A percentile compares a stretch with the other conserved stretches of the same genome.
Conservation (phyloP, 2,797 vertebrate species). For the Enteromius viviparus region DNA sequence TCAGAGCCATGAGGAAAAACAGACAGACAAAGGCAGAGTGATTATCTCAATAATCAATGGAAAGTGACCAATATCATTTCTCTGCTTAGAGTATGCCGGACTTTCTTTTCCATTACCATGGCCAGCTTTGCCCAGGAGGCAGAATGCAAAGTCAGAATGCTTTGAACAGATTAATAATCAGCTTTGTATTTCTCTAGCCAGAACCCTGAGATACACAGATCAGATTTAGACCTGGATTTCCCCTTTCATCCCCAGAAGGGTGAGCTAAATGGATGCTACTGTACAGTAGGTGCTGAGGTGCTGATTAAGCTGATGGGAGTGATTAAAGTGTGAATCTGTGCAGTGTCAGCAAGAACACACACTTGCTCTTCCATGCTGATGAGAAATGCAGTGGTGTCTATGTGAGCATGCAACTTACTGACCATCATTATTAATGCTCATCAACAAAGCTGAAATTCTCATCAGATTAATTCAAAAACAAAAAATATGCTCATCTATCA, state of each 20-base stretch:
- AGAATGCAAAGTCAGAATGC: neutral
- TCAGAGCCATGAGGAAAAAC: conserved; percentile 21
- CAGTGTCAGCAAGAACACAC: conserved; percentile 20
- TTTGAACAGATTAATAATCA: conserved; percentile 49
- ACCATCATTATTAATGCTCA: conserved; percentile 23
- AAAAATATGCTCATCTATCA: neutral
- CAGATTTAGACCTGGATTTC: conserved; percentile 44
- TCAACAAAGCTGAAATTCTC: conserved; percentile 20
- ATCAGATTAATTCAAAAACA: conserved; percentile 10
- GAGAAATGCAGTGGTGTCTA: neutral
- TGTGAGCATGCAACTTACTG: neutral
- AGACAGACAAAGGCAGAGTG: neutral
- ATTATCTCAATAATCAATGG: conserved; percentile 48
- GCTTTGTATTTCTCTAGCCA: conserved; percentile 56
- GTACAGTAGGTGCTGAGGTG: neutral
- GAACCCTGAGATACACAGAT: conserved; percentile 25
- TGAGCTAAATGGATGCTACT: conserved; percentile 29
- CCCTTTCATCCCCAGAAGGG: conserved; percentile 33
- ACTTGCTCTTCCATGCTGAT: neutral
- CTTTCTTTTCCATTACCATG: conserved; percentile 45
- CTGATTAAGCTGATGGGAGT: conserved; percentile 35
- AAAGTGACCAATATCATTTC: conserved; percentile 34
- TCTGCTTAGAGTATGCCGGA: conserved; percentile 36
- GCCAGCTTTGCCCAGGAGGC: conserved; percentile 35
- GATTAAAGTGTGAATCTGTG: conserved; percentile 28